A percentile compares a stretch with the other conserved stretches of the same genome.
Conservation (phyloP, 2,113 vertebrate species). For the Neodontobutis hainanensis region DNA sequence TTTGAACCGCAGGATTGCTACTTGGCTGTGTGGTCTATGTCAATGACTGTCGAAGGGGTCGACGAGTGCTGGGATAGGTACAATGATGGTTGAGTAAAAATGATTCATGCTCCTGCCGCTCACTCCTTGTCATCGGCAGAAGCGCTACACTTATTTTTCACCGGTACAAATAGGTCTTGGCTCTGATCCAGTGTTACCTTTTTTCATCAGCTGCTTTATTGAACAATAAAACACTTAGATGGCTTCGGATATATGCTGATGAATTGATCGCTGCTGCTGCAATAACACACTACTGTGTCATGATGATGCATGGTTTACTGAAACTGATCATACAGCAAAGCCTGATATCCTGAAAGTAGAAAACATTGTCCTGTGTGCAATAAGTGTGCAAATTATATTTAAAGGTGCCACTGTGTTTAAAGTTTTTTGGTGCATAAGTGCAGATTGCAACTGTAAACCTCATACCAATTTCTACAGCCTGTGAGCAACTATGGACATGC, state of each 20-base stretch:
- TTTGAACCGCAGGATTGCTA: slow-evolving; percentile 53
- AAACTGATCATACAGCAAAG: slow-evolving; percentile 43
- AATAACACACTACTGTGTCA: slow-evolving; percentile 34
- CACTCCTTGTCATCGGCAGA: slow-evolving; percentile 59
- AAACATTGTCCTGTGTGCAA: slow-evolving; percentile 11
- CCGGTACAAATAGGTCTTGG: slow-evolving; percentile 25
- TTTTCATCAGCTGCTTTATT: slow-evolving; percentile 29
- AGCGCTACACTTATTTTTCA: slow-evolving; percentile 25
- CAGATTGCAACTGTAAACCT: too few species aligned
- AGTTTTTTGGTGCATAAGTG: too few species aligned
- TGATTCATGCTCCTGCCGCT: slow-evolving; percentile 41
- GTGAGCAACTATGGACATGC: too few species aligned
- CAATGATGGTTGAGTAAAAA: slow-evolving; percentile 33
- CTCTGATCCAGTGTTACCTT: slow-evolving; percentile 28
- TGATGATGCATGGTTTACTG: slow-evolving; percentile 47
- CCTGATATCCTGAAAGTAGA: slow-evolving; percentile 34
- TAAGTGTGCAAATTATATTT: too few species aligned
- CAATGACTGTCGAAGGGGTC: slow-evolving; percentile 47
- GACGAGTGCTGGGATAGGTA: slow-evolving; percentile 27
- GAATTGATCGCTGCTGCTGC: slow-evolving; percentile 39
- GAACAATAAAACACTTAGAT: slow-evolving; percentile 43
- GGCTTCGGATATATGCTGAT: slow-evolving; percentile 47
- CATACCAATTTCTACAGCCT: too few species aligned
- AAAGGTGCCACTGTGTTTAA: too few species aligned
- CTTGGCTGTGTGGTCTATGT: slow-evolving; percentile 57